Conservation (phyloP, 2,888 invertebrate genomes). For the Bedellia somnulentella region DNA sequence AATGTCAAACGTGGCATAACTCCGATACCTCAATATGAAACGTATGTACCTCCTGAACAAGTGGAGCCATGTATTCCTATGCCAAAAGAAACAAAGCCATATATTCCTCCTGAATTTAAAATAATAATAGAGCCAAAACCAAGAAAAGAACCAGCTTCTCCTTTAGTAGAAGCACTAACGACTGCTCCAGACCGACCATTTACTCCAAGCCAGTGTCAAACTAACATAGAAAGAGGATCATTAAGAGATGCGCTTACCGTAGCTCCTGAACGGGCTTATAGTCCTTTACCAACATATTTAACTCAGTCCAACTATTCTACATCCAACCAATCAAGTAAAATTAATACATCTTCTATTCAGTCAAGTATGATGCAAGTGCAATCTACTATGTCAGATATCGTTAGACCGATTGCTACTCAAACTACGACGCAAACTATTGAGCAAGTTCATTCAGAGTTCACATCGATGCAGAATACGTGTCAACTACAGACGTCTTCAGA, state of each 20-base stretch:
- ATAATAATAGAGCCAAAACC: constrained; percentile 58
- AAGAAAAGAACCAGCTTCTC: constrained; percentile 55
- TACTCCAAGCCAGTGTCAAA: constrained; percentile 54
- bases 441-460: constrained; percentile 26
- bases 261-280: constrained; percentile 65
- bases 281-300: constrained; percentile 40
- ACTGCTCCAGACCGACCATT: constrained; percentile 68
- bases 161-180: constrained; percentile 68
- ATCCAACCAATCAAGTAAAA: constrained; percentile 29
- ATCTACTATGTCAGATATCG: constrained; percentile 24
- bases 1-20: constrained; percentile 31
- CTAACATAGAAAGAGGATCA: constrained; percentile 48
- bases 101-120: constrained; percentile 67
- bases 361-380: constrained; percentile 18
- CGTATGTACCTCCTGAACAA: constrained; percentile 45
- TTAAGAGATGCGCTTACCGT: constrained; percentile 63
- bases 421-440: constrained; percentile 24
- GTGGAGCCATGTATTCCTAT: constrained; percentile 58
- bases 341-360: constrained; percentile 16
- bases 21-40: constrained; percentile 46
- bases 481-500: constrained; percentile 39
- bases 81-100: constrained; percentile 66
- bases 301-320: neutral
- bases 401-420: constrained; percentile 34
- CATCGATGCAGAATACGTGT: constrained; percentile 36